phyloP scores from a whole-genome alignment of 2,888 invertebrate genomes.

The Mythimna lalbum region DNA sequence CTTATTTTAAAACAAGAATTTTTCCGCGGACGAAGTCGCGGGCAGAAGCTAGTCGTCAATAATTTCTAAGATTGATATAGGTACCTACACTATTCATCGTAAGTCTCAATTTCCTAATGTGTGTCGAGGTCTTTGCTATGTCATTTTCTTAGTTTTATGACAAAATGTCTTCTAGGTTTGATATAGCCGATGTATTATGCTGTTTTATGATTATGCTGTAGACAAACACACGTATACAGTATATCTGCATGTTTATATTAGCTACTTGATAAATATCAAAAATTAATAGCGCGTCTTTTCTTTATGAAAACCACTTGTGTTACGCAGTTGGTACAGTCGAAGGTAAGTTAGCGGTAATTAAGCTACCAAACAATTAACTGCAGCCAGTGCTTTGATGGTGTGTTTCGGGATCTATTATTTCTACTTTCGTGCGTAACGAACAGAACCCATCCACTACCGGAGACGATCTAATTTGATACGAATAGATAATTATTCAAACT shows the following conservation, averaged over 20 bases:
- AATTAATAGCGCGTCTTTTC: not conserved
- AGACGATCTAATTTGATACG: not conserved
- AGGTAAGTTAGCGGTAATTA: not conserved
- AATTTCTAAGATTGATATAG: not conserved
- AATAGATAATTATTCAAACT: not conserved
- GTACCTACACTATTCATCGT: not conserved
- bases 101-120: not conserved
- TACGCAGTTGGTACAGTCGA: not conserved
- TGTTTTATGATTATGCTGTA: slow-evolving; percentile 2
- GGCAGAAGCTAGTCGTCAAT: too few relatives aligned
- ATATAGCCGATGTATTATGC: not conserved
- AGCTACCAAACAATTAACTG: not conserved
- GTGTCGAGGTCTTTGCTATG: not conserved
- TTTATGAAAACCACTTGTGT: not conserved
- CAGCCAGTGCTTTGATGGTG: not conserved
- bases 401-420: not conserved
- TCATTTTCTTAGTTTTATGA: not conserved
- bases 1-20: too few relatives aligned
- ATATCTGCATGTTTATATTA: not conserved
- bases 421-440: not conserved
- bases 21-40: too few relatives aligned
- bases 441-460: not conserved
- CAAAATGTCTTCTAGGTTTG: not conserved
- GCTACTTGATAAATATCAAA: not conserved
- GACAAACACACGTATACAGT: not conserved